These are phyloP conservation scores for Nyctereutes procyonoides DNA, from an alignment of 2,113 vertebrate species.

Conservation along the genomic window DNA sequence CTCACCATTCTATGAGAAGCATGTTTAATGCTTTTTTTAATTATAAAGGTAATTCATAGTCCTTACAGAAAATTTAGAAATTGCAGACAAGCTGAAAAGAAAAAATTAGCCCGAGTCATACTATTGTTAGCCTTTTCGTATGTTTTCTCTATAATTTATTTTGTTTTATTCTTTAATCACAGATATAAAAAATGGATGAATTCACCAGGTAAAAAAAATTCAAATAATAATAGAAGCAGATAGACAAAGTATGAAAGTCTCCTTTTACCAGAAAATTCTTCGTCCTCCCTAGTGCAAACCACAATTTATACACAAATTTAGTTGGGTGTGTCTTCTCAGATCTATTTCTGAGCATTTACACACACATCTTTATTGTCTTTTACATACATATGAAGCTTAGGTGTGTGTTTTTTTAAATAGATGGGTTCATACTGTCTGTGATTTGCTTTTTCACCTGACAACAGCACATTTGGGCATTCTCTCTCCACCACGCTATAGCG, in stretches of 20 bases:
- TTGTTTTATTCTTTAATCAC: slow-evolving; percentile 70
- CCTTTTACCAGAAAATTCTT: slow-evolving; percentile 22
- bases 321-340: neutral
- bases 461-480: neutral
- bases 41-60: slow-evolving; percentile 26
- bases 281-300: neutral
- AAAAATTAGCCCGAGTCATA: slow-evolving; percentile 1
- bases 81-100: neutral
- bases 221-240: slow-evolving; percentile 52
- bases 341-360: neutral
- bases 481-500: neutral
- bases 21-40: neutral
- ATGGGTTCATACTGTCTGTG: neutral
- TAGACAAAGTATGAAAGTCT: slow-evolving; percentile 29
- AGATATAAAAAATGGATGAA: slow-evolving; percentile 61
- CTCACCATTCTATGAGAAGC: neutral
- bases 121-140: slow-evolving; percentile 39
- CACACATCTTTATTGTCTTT: neutral
- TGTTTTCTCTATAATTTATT: slow-evolving; percentile 62
- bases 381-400: neutral
- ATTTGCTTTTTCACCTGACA: neutral
- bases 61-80: slow-evolving; percentile 48
- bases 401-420: neutral
- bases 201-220: slow-evolving; percentile 68
- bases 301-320: neutral